These are phyloP conservation scores for Tetrapedia diversipes DNA, from an alignment of 2,888 invertebrate species.

Conservation along the genomic window DNA sequence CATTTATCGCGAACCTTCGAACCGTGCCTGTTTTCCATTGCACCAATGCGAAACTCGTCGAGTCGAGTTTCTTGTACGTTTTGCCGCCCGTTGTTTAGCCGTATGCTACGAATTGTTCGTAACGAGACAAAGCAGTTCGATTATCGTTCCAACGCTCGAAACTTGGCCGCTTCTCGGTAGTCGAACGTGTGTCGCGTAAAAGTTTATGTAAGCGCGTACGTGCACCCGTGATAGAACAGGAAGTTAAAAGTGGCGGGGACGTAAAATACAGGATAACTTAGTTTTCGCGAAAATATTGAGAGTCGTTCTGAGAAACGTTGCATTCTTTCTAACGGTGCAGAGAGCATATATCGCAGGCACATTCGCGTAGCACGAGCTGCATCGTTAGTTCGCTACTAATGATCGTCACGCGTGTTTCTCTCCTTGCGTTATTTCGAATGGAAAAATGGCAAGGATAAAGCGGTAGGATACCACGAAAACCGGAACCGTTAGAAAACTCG, in stretches of 20 bases:
- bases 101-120: slow-evolving; percentile 1
- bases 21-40: slow-evolving; percentile 1
- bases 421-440: background rate
- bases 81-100: background rate
- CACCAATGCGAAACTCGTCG: background rate
- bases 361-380: background rate
- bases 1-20: slow-evolving; percentile 21
- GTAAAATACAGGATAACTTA: too few relatives aligned
- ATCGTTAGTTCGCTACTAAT: background rate
- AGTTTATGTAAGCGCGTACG: too few relatives aligned
- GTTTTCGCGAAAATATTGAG: background rate
- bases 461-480: background rate
- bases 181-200: background rate
- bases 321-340: slow-evolving; percentile 9
- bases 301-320: background rate
- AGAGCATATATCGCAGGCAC: background rate
- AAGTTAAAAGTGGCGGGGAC: background rate
- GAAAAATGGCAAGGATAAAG: background rate
- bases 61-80: background rate
- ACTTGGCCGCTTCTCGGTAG: too few relatives aligned
- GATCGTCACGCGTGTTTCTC: slow-evolving; percentile 20
- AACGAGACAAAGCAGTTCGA: slow-evolving; percentile 7
- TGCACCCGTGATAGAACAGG: background rate
- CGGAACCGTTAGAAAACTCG: background rate
- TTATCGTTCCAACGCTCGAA: background rate